A percentile compares a stretch with the other conserved stretches of the same genome.
Evolutionary conservation across 2,113 vertebrate genomes (phyloP).

Genomic region (Heterotilapia buettikoferi): DNA sequence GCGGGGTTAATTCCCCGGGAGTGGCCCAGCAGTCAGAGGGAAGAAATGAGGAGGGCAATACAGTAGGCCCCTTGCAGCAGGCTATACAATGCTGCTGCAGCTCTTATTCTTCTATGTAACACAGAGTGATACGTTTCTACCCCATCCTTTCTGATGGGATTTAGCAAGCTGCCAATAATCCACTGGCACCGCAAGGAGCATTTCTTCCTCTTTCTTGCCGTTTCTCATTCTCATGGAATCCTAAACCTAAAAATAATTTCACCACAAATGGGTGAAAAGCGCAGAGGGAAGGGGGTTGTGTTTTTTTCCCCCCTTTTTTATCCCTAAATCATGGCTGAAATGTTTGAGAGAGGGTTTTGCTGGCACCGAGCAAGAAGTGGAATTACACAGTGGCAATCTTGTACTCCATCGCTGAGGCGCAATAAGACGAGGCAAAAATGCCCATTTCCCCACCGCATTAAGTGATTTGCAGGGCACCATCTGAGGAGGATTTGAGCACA

Average conservation of each 20-base stretch:
- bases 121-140: slow-evolving; percentile 37
- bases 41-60: slow-evolving; percentile 18
- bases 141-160: slow-evolving; percentile 57
- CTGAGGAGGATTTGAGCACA: slow-evolving; percentile 41
- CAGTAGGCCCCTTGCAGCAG: not conserved
- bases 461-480: slow-evolving; percentile 55
- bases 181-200: slow-evolving; percentile 31
- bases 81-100: not conserved
- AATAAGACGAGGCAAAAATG: slow-evolving; percentile 41
- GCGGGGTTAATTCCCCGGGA: slow-evolving; percentile 61
- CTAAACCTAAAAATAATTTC: slow-evolving; percentile 66
- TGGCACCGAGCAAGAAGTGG: slow-evolving; percentile 35
- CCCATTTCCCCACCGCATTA: slow-evolving; percentile 46
- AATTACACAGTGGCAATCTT: slow-evolving; percentile 64
- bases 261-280: slow-evolving; percentile 40
- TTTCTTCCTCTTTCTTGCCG: not conserved
- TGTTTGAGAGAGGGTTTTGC: slow-evolving; percentile 35
- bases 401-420: slow-evolving; percentile 46
- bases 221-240: slow-evolving; percentile 36
- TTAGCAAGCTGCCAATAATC: slow-evolving; percentile 64
- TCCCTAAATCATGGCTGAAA: slow-evolving; percentile 51
- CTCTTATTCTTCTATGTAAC: slow-evolving; percentile 34
- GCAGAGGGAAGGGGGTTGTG: not conserved
- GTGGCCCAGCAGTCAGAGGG: slow-evolving; percentile 7
- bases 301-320: not conserved